Evolutionary conservation across 2,797 vertebrate genomes (phyloP), one percentile per base, ranked within the genome.

Genomic region (Sebastiscus tertius): DNA sequence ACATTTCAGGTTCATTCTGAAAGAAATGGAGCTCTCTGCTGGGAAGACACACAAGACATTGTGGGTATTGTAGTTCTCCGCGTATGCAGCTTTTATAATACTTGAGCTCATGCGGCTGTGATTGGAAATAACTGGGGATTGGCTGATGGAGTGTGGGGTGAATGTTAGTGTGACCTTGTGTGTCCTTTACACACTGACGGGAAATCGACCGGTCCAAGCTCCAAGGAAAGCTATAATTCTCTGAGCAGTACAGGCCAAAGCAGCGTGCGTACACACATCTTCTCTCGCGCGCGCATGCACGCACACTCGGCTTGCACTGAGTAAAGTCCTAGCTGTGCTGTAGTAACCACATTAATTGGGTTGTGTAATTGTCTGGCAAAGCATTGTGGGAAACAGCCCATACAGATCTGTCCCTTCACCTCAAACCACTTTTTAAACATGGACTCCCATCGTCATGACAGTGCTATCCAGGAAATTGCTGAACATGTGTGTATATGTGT

Each of bases 291-390:
- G 33, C 65, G 8, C 58, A 52, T 11, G 55, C 74, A 59, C 33
- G 71, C 77, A 83, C 79, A 59, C 34, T 77, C 49, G 8, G 55
- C 80, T 77, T 42, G 64, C 81, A 76, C 65, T 39, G 64, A 84
- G 80, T 69, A 26, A 68, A 87, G 82, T 86, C 85, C 74, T 84
- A 79, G 82, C 84, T 83, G 84, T 69, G 71, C 84, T 82, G 79
- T 88, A 90, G 89, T 93, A 88, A 93, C 93, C 93, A 94, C 93
- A 95, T 93, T 93, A 90, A 92, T 94, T 93, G 92, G 86, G 90
- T 94, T 95, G 90, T 92, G 93, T 93, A 94, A 95, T 94, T 93
- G 90, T 93, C 82, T 93, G 92, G 92, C 91, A 94, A 91, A 91
- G 91, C 86, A 91, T 92, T 91, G 92, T 93, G 93, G 92, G 90